Percentiles rank a stretch among this genome's conserved stretches.
Evolutionary conservation across 2,888 invertebrate genomes (phyloP).

Genomic region (Eurytoma adleriae): DNA sequence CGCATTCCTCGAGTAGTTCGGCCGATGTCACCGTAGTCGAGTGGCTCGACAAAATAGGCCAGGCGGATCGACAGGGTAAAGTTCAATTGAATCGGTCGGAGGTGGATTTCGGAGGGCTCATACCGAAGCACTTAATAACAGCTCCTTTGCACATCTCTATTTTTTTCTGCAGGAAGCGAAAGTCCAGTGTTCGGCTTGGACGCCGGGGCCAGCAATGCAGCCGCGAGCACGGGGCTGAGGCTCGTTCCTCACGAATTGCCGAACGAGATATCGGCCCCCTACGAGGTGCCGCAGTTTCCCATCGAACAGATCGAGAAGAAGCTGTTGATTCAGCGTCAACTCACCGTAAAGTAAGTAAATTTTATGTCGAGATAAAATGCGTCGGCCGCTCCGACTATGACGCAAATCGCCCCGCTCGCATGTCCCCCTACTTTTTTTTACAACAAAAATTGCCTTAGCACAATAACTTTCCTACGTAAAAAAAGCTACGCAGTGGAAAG

Average conservation of each 20-base stretch:
- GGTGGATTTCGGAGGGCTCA: neutral
- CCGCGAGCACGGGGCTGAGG: conserved; percentile 75
- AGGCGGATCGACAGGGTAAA: conserved; percentile 63
- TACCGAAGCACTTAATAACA: neutral
- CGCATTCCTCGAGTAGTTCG: conserved; percentile 55
- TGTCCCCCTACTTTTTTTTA: too few relatives aligned
- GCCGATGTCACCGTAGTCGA: conserved; percentile 64
- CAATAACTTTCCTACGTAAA: too few relatives aligned
- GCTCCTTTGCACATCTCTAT: too few relatives aligned
- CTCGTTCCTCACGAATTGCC: conserved; percentile 80
- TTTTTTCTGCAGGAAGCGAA: conserved; percentile 82
- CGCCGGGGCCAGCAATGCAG: conserved; percentile 65
- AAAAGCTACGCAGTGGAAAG: neutral
- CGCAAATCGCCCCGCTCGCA: too few relatives aligned
- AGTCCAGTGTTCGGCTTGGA: conserved; percentile 81
- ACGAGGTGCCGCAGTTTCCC: conserved; percentile 98
- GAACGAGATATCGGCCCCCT: conserved; percentile 95
- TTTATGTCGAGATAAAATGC: neutral
- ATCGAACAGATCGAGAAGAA: conserved; percentile 98
- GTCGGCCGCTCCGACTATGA: too few relatives aligned
- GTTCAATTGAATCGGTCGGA: neutral
- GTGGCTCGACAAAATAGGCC: conserved; percentile 65
- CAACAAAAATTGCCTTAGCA: too few relatives aligned
- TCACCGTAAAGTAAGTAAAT: conserved; percentile 88
- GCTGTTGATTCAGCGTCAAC: conserved; percentile 90